Evolutionary conservation across 2,113 vertebrate genomes (phyloP).

Genomic region (Circaetus gallicus): DNA sequence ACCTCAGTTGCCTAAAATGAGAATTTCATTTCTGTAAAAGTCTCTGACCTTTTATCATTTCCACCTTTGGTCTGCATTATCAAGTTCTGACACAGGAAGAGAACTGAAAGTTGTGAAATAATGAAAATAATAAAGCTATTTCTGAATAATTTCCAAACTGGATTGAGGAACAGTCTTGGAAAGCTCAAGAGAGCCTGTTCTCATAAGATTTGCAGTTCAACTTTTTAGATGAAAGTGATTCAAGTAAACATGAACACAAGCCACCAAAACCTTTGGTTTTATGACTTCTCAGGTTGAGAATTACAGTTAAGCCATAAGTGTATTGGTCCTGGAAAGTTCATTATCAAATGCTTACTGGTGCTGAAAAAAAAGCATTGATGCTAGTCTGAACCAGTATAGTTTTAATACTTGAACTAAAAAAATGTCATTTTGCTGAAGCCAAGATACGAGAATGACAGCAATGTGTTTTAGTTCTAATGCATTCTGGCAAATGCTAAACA

Average conservation of each 20-base stretch:
- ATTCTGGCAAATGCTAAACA: not conserved
- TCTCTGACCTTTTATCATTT: not conserved
- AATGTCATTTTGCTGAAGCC: not conserved
- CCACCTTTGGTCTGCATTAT: not conserved
- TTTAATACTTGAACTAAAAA: not conserved
- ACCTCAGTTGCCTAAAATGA: not conserved
- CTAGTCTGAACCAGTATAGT: not conserved
- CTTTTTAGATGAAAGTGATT: not conserved
- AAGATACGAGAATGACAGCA: not conserved
- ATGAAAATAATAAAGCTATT: not conserved
- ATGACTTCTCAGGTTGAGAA: not conserved
- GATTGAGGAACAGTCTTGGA: not conserved
- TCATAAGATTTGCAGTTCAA: not conserved
- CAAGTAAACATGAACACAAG: not conserved
- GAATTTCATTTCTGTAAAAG: not conserved
- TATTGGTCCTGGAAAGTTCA: not conserved
- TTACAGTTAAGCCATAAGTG: not conserved
- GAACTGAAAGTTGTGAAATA: not conserved
- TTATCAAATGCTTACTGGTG: not conserved
- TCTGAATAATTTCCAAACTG: not conserved
- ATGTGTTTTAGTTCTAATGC: not conserved
- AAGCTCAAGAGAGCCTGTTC: not conserved
- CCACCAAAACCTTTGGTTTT: not conserved
- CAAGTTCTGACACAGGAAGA: not conserved
- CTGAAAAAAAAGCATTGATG: not conserved